Evolutionary conservation across 1,140 invertebrate species (phyloP).

Genomic region (Nasonia giraulti): DNA sequence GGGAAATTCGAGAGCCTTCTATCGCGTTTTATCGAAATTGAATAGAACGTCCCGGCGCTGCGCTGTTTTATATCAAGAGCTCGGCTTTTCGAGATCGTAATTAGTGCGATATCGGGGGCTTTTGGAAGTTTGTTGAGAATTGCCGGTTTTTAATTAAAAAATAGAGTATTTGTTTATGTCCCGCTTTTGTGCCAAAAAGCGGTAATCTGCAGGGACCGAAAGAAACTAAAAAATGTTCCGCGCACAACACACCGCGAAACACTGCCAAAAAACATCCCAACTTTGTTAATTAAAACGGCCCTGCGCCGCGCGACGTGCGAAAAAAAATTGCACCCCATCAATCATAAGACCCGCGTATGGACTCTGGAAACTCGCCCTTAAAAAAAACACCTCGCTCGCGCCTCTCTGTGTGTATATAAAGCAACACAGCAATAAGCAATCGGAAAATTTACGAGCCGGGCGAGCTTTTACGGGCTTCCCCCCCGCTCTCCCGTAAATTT

Average conservation of each 20-base stretch:
- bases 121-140: no score
- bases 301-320: no score
- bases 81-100: no score
- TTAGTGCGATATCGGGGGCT: no score
- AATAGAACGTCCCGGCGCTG: neutral
- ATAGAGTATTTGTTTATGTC: neutral
- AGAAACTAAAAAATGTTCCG: neutral
- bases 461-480: neutral
- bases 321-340: neutral
- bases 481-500: neutral
- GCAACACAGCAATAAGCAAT: neutral
- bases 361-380: no score
- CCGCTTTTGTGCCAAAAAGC: neutral
- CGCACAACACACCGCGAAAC: no score
- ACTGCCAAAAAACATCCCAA: neutral
- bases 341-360: neutral
- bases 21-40: constrained; percentile 8
- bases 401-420: no score
- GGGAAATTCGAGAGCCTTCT: constrained; percentile 9
- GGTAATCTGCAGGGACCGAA: neutral
- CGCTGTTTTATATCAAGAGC: neutral
- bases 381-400: neutral
- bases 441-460: neutral
- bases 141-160: no score
- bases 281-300: neutral